Evolutionary conservation across 2,797 vertebrate genomes (phyloP).

Genomic region (Heterohyrax brucei): DNA sequence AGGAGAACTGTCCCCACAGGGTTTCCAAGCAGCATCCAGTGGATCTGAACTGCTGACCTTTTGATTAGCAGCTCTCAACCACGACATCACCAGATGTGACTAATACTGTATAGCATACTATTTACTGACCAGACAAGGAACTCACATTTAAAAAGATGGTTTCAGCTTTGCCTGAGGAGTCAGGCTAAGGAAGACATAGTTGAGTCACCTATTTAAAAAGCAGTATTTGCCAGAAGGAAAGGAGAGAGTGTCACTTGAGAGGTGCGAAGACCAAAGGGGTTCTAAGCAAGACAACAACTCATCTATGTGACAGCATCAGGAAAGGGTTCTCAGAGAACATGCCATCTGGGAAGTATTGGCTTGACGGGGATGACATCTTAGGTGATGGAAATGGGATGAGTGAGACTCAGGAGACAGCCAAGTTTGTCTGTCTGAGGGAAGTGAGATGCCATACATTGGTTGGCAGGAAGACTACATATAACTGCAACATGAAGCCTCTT

Average conservation of each 20-base stretch:
- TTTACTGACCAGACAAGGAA: background rate
- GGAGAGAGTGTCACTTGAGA: background rate
- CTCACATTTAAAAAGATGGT: slow-evolving; percentile 34
- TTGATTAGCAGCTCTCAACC: no score
- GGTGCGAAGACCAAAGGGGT: background rate
- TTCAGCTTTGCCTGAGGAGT: background rate
- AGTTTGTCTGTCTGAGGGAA: background rate
- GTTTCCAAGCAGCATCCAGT: no score
- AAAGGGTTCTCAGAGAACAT: no score
- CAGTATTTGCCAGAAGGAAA: background rate
- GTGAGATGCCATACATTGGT: background rate
- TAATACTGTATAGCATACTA: background rate
- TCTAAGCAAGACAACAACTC: background rate
- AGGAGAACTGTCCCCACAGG: no score
- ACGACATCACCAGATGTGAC: no score
- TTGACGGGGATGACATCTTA: background rate
- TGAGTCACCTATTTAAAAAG: slow-evolving; percentile 40
- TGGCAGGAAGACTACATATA: no score
- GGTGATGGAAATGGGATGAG: background rate
- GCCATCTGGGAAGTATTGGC: background rate
- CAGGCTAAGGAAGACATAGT: slow-evolving; percentile 30
- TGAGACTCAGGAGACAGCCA: background rate
- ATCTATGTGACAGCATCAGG: no score
- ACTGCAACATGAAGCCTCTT: background rate
- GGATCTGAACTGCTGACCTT: no score